Evolutionary conservation across 2,888 invertebrate genomes (phyloP), one percentile per base, ranked within the genome.

Genomic region (Leucophenga maculata): DNA sequence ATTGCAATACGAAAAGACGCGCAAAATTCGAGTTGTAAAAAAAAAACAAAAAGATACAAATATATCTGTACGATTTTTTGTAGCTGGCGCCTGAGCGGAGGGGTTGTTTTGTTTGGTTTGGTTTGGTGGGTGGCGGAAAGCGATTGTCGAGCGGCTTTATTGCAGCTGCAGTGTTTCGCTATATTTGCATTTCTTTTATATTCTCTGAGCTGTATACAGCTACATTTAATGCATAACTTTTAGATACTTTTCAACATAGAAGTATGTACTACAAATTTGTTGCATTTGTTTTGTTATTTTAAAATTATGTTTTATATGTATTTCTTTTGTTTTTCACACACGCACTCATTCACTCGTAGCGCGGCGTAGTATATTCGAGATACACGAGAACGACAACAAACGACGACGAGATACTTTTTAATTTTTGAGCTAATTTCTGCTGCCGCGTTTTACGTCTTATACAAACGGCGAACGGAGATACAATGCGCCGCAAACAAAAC

Each of bases 61-160:
- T 48, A 20, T 39, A 39, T 39, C 8, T 39, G 11, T 26, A 20
- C 20, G 46, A 18, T 9, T 74, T n/a, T 67, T 69, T 71, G 46
- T 69, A 57, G 68, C 62, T 70, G 65, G 66, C 59, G 69, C 54
- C 65, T 65, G 55, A 66, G 57, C 64, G 70, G 65, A 69, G 69
- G 68, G 65, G 71, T 68, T 68, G 39, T 69, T 57, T 48, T 46
- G n/a, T 70, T 72, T 77, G 77, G 75, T 80, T 74, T 77, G 77
- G 75, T 72, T 76, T 72, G 72, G 75, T 80, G 80, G 82, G n/a
- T n/a, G n/a, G n/a, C 78, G 78, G 79, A 74, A 79, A 79, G 77
- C 48, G 69, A 54, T 68, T 32, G 32, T 32, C 9, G 9, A 39
- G 39, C 39, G 39, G 8, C 16, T 18, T 50, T 50, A n/a, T 50